These are phyloP conservation scores for Prosapia bicincta DNA, from an alignment of 2,888 invertebrate species.

Conservation along the genomic window DNA sequence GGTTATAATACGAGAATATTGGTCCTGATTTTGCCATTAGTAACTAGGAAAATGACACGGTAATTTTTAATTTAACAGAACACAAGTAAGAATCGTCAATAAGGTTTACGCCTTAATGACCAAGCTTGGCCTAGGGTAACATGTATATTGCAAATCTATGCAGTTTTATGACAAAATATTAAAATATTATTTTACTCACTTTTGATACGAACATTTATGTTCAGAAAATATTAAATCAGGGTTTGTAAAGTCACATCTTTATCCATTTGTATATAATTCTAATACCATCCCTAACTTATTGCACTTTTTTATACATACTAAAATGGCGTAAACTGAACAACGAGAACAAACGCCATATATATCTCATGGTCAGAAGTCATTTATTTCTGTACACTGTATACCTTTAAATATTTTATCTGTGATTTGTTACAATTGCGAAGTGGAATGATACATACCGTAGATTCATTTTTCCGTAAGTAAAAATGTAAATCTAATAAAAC, in stretches of 20 bases:
- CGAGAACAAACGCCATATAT: not conserved
- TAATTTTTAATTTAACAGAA: too few species aligned
- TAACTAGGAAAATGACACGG: too few species aligned
- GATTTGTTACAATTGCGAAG: too few species aligned
- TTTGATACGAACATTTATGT: not conserved
- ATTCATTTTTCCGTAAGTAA: too few species aligned
- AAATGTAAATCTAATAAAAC: too few species aligned
- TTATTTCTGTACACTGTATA: too few species aligned
- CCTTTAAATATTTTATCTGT: too few species aligned
- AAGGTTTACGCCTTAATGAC: slow-evolving; percentile 2
- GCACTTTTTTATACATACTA: slow-evolving; percentile 2
- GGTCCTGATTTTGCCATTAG: too few species aligned
- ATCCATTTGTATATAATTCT: not conserved
- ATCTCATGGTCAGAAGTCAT: not conserved
- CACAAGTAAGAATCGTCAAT: not conserved
- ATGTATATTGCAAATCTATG: not conserved
- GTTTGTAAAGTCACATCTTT: not conserved
- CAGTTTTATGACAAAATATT: not conserved
- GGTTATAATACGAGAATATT: too few species aligned
- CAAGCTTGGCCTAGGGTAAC: not conserved
- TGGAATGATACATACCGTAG: too few species aligned
- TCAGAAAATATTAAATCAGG: not conserved
- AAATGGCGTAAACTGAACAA: slow-evolving; percentile 2
- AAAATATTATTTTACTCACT: not conserved
- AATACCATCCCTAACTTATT: not conserved